Conservation (phyloP, 2,888 invertebrate genomes). For the Rotaria sp. region DNA sequence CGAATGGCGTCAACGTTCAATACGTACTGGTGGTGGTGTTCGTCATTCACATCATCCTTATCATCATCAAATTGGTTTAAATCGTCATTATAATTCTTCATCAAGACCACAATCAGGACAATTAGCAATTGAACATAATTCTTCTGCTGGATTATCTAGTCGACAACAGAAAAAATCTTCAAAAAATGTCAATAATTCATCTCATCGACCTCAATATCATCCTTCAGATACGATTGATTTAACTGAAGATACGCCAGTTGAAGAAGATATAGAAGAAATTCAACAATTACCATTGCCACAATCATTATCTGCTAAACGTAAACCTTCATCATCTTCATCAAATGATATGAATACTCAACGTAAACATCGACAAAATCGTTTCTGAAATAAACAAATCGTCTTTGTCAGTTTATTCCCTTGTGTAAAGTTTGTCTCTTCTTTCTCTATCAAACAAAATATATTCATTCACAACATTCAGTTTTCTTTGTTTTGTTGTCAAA, state of each 20-base stretch:
- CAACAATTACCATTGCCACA: not conserved
- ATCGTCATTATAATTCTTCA: not conserved
- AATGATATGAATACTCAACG: not conserved
- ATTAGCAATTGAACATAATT: constrained; percentile 1
- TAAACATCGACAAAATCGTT: not conserved
- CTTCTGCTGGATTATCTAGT: not conserved
- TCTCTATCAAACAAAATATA: not conserved
- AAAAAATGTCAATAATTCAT: not conserved
- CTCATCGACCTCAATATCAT: not conserved
- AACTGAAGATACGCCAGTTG: not conserved
- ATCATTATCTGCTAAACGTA: not conserved
- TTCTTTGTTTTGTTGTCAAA: not conserved
- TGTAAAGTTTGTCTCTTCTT: too few species aligned
- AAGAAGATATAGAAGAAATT: not conserved
- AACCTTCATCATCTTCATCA: not conserved
- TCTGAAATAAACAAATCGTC: not conserved
- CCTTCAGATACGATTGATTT: constrained; percentile 9
- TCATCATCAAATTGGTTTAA: not conserved
- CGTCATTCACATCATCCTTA: not conserved
- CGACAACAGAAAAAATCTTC: not conserved
- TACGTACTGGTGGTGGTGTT: not conserved
- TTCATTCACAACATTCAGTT: not conserved
- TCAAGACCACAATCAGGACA: not conserved
- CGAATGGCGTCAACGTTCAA: not conserved
- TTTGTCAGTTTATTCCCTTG: too few species aligned